Conservation (phyloP, 1,140 invertebrate genomes). For the Drosophila nigrodunni region DNA sequence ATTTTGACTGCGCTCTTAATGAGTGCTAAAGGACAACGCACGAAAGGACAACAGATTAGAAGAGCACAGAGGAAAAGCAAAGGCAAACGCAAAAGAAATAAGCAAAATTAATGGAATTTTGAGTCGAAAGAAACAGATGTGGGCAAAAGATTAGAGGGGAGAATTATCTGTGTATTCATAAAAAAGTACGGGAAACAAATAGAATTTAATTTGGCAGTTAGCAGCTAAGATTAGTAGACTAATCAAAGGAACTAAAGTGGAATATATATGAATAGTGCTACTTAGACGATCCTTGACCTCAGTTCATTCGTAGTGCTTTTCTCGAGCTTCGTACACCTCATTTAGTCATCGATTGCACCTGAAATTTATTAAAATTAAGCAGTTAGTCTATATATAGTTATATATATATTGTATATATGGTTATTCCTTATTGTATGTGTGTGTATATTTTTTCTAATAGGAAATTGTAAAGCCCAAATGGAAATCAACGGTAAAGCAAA, state of each 20-base stretch:
- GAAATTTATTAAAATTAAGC: not conserved
- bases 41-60: not conserved
- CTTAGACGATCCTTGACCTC: not conserved
- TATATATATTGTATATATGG: conserved; percentile 16
- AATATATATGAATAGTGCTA: no score
- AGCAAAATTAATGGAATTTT: conserved; percentile 34
- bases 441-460: conserved; percentile 74
- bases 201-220: no score
- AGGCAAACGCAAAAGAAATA: conserved; percentile 20
- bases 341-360: conserved; percentile 33
- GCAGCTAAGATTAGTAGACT: no score
- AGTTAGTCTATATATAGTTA: conserved; percentile 2
- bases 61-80: conserved; percentile 4
- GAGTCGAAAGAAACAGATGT: no score
- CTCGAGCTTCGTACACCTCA: conserved; percentile 4
- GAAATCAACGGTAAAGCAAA: conserved; percentile 82
- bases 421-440: conserved; percentile 45
- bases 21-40: conserved; percentile 25
- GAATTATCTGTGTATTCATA: not conserved
- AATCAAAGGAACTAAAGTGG: no score
- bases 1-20: conserved; percentile 68
- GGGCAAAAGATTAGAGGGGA: conserved; percentile 18
- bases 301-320: not conserved
- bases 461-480: conserved; percentile 82
- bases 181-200: not conserved